Base-by-base conservation (phyloP, 2,797 vertebrate genomes). In the Ctenopoma kingsleyae region DNA sequence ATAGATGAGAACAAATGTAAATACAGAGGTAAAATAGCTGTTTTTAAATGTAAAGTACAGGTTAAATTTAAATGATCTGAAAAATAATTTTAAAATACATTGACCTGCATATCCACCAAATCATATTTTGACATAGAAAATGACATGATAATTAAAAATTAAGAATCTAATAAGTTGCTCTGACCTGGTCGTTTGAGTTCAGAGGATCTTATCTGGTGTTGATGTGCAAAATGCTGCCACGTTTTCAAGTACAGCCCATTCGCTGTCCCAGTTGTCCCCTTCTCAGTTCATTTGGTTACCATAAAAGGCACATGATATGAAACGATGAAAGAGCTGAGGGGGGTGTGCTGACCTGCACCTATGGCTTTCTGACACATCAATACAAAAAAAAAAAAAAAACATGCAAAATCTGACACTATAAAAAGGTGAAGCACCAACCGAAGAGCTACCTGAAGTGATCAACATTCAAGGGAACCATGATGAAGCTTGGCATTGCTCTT, bases 401-500 rank as follows among this genome's bases (percentile, higher is more conserved):
- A 3, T 2, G 15, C 11, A 23, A 2, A 20, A 17, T 27, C 52
- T 49, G 41, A 44, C 3, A 1, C 40, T 54, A 64, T 74, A 71
- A 65, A 81, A 40, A 25, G 17, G n/a, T 1, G 5, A 46, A 0
- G 22, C 27, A 30, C 25, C 25, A 2, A 20, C 3, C 20, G 12
- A 15, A 49, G 13, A 20, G 7, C 32, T 20, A 67, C 22, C 48
- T 46, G 35, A 63, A 23, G 16, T 9, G 12, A 76, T 38, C 47
- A 8, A 20, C 17, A 51, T 48, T 38, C 35, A 51, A 19, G 40
- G 27, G 2, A 13, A 61, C 49, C 52, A 80, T 0, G 1, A 72
- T 72, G 71, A 74, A 53, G 16, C 65, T 49, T 61, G 3, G 17
- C 12, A 13, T 53, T 38, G 19, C 0, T 5, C 15, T 83, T 5